Evolutionary conservation across 1,140 invertebrate species (phyloP).

Genomic region (Halotydeus destructor): DNA sequence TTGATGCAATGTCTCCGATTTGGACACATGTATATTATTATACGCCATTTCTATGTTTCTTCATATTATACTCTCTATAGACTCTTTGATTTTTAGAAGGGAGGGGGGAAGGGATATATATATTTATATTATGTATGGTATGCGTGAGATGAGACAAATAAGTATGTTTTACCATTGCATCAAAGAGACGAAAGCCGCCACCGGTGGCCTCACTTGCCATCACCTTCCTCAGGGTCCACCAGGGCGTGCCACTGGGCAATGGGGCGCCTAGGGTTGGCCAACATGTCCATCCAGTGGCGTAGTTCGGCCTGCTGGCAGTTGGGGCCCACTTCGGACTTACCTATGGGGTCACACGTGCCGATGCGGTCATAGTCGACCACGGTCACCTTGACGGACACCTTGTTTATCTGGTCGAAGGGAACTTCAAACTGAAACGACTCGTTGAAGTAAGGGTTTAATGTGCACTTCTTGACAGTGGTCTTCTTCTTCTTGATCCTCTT

Average conservation of each 20-base stretch:
- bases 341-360: conserved; percentile 96
- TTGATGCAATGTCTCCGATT: too few relatives aligned
- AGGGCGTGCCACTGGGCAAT: conserved; percentile 99
- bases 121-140: too few relatives aligned
- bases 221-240: conserved; percentile 74
- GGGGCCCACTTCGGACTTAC: conserved; percentile 59
- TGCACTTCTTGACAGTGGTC: conserved; percentile 99
- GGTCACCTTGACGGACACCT: conserved; percentile 93
- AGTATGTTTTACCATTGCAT: too few relatives aligned
- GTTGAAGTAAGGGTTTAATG: conserved; percentile 99
- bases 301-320: conserved; percentile 88
- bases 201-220: too few relatives aligned
- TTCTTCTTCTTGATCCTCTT: conserved; percentile 99
- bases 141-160: too few relatives aligned
- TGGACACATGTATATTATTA: too few relatives aligned
- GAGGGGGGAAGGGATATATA: too few relatives aligned
- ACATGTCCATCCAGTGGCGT: conserved; percentile 98
- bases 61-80: too few relatives aligned
- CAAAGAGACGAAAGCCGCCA: too few relatives aligned
- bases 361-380: conserved; percentile 99
- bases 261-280: conserved; percentile 88
- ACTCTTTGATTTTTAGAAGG: too few relatives aligned
- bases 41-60: too few relatives aligned
- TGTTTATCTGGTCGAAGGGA: conserved; percentile 99
- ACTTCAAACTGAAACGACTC: conserved; percentile 99